Base-by-base conservation (phyloP, 2,888 invertebrate genomes). In the Aphidius colemani region DNA sequence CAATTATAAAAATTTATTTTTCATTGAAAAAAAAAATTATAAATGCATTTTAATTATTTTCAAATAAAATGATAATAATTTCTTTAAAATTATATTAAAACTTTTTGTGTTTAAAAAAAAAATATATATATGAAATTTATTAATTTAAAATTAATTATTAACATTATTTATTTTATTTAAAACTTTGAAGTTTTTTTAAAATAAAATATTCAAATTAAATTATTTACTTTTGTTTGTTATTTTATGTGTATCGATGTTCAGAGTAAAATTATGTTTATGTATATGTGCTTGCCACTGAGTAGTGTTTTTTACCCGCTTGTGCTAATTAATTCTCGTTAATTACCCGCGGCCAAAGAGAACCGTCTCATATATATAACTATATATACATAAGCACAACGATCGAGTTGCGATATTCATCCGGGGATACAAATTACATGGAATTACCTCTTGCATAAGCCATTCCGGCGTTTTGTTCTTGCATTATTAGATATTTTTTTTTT, bases 291-390 rank as follows among this genome's bases (percentile, higher is more conserved):
- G 64, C 66, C 69, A 65, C 68, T 65, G 30, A 30, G 30, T 30
- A 64, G 67, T 72, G 69, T 70, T 75, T 74, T 74, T 71, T 70
- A 70, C 67, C 30, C 30, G 65, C 55, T 70, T 67, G 66, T 67
- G 71, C 75, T 74, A 76, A 76, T 76, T 76, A 77, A 77, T 77
- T 76, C 75, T 73, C 72, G 76, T 76, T 77, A 77, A 77, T 77
- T 77, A 77, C 74, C 75, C 50, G 64, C 66, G 65, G 64, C 62
- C 66, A 58, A 63, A 64, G 67, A 67, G 68, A 69, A 67, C 68
- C 68, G 70, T 61, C 69, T 61, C 63, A 59, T 59, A 59, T 13
- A 13, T 18, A 18, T 18, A 18, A 18, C 13, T 18, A 18, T 18
- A 18, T 30, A 30, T 61, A 68, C 65, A 63, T 64, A 60, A 66